Evolutionary conservation across 2,113 vertebrate genomes (phyloP).

Genomic region (Dicerorhinus sumatrensis): DNA sequence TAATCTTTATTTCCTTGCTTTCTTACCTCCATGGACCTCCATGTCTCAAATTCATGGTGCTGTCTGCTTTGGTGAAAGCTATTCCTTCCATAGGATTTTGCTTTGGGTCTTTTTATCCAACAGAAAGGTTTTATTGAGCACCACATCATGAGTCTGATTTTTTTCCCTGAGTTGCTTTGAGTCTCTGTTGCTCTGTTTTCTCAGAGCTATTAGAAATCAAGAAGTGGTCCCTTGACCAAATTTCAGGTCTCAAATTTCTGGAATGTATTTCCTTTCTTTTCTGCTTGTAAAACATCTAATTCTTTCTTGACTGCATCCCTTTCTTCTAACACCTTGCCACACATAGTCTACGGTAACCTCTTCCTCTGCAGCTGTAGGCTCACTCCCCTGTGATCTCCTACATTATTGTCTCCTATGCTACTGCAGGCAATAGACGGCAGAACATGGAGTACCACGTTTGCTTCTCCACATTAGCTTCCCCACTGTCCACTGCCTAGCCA

Average conservation of each 20-base stretch:
- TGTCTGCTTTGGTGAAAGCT: background rate
- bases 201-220: background rate
- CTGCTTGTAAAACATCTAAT: background rate
- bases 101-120: background rate
- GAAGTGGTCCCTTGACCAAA: background rate
- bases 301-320: background rate
- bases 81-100: background rate
- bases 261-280: background rate
- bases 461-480: background rate
- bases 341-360: too few relatives aligned
- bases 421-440: background rate
- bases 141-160: background rate
- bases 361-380: too few relatives aligned
- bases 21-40: background rate
- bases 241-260: background rate
- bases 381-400: accelerated
- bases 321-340: background rate
- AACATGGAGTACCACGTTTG: background rate
- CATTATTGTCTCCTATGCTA: too few relatives aligned
- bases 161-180: background rate
- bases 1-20: background rate
- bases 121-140: background rate
- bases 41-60: background rate
- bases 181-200: background rate
- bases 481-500: too few relatives aligned